phyloP scores from a whole-genome alignment of 2,888 invertebrate species.

The Drosophila macrospina region DNA sequence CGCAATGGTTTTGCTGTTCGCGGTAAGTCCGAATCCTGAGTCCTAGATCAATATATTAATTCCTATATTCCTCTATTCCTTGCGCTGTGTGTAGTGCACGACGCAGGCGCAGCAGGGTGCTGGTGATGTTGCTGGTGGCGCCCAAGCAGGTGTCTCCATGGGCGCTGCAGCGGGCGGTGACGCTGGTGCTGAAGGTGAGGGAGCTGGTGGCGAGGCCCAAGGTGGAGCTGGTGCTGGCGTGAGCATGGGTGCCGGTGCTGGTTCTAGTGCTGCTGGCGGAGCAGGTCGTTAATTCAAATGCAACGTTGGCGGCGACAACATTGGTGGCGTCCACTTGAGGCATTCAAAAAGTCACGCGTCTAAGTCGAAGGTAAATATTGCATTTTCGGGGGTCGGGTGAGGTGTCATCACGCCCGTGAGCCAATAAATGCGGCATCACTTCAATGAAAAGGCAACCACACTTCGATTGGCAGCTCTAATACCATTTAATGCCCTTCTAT shows the following conservation, averaged over 20 bases:
- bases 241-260: constrained; percentile 43
- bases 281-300: constrained; percentile 32
- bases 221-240: constrained; percentile 45
- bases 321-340: constrained; percentile 5
- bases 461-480: constrained; percentile 64
- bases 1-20: constrained; percentile 23
- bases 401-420: constrained; percentile 4
- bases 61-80: no score
- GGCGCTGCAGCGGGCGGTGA: constrained; percentile 34
- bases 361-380: constrained; percentile 23
- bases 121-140: constrained; percentile 29
- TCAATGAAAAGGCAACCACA: constrained; percentile 39
- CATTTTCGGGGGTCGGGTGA: constrained; percentile 12
- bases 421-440: constrained; percentile 36
- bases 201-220: constrained; percentile 30
- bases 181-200: constrained; percentile 17
- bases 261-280: constrained; percentile 26
- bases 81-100: constrained; percentile 25
- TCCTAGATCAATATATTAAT: neutral
- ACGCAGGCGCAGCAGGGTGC: constrained; percentile 3
- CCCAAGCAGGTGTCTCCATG: constrained; percentile 42
- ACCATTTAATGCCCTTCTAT: constrained; percentile 72
- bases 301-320: neutral
- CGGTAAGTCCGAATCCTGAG: constrained; percentile 24
- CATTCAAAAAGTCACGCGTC: constrained; percentile 26